A percentile compares a stretch with the other conserved stretches of the same genome.
Evolutionary conservation across 2,113 vertebrate genomes (phyloP).

Genomic region (Noturus placidus): DNA sequence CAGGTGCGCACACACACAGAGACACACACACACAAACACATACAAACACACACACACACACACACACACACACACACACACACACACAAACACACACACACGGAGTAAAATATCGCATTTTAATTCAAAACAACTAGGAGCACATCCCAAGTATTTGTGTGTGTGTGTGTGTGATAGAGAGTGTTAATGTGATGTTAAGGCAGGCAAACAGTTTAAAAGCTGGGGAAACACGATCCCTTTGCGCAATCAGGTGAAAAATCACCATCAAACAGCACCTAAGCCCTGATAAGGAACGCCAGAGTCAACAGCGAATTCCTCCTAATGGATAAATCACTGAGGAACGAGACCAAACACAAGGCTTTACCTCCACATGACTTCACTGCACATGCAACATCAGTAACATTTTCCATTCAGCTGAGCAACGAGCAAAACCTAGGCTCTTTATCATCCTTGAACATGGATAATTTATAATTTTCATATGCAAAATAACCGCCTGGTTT

Average conservation of each 20-base stretch:
- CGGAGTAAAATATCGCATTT: not conserved
- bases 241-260: conserved; percentile 79
- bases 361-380: conserved; percentile 81
- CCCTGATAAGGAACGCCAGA: conserved; percentile 80
- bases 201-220: conserved; percentile 45
- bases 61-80: not conserved
- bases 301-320: conserved; percentile 85
- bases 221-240: conserved; percentile 71
- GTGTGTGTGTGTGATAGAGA: not conserved
- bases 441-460: not conserved
- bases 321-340: conserved; percentile 86
- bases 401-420: conserved; percentile 50
- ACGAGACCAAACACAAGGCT: conserved; percentile 85
- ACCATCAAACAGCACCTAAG: conserved; percentile 80
- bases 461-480: not conserved
- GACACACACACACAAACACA: not conserved
- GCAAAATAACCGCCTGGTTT: not conserved
- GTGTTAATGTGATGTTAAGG: not conserved
- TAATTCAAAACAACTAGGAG: not conserved
- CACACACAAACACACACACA: not conserved
- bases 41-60: not conserved
- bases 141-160: not conserved
- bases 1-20: not conserved
- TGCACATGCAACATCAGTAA: conserved; percentile 70
- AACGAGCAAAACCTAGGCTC: not conserved